Base-by-base conservation (phyloP, 2,797 vertebrate species). In the Macroramphosus scolopax region DNA sequence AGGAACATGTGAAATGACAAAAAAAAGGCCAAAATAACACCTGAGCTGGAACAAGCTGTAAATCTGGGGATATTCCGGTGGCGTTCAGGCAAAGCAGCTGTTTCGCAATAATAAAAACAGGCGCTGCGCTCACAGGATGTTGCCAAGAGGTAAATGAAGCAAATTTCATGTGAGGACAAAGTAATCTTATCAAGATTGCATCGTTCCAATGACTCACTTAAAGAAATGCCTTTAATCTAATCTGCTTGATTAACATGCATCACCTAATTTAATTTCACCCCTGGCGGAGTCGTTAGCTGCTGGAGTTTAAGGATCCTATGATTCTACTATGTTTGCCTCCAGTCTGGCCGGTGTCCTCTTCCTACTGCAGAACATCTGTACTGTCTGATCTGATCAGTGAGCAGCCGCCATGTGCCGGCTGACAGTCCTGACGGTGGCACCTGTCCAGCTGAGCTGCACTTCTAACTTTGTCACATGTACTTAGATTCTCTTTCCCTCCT, bases 181-280 rank as follows among this genome's bases (percentile, higher is more conserved):
- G 47, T 67, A 68, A 71, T 72, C 17, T 10, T 59, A 79, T 75
- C 57, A 71, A 57, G 77, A 61, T 24, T 2, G 22, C 51, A 51
- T 65, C 9, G 22, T 80, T 81, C 71, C 65, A n/a, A 61, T 43
- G 65, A 72, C 54, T 78, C 70, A 38, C 51, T 72, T 78, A 43
- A 85, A 75, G 48, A 80, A 81, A 75, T 62, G 51, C 18, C 34
- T 64, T 70, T 63, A 65, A 78, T 82, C 51, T 22, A 67, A 80
- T 81, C 67, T 59, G 39, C 44, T 36, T 69, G 52, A 73, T 80
- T 68, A 77, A 60, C 64, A 62, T 36, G 37, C 51, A 46, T 46
- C 4, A 4, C 48, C 34, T 71, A 65, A 73, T 73, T 72, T 59
- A 34, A 78, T 75, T 75, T 48, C 31, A 53, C n/a, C 25, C 43